Evolutionary conservation across 2,113 vertebrate species (phyloP), one percentile per base, ranked within the genome.

Genomic region (Cricetomys ansorgei): DNA sequence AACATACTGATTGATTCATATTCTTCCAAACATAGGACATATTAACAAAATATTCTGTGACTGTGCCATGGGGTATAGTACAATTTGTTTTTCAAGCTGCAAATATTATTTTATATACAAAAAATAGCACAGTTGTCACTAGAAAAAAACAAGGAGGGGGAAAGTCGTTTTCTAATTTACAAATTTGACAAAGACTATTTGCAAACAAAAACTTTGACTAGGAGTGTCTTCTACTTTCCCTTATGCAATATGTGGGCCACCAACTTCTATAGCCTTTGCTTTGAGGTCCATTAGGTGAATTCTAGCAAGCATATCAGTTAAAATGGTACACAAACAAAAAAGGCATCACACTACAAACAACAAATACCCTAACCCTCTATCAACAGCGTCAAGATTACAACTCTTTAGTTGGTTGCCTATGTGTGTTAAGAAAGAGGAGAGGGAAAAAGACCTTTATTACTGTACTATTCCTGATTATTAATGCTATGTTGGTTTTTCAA

Each of bases 91-190:
- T 99, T 99, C 99, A 99, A 99, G 99, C 99, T 99, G 99, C 98
- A 99, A 99, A 99, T 99, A 99, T 99, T 99, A 98, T n/a, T n/a
- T n/a, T 99, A 99, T 99, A 98, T 99, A 99, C 99, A 99, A 99
- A 99, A 99, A 99, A 99, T 99, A 99, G 98, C 98, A 99, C 98
- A 99, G n/a, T 98, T 98, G 98, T 99, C 99, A 99, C 99, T 99
- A n/a, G 99, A 97, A 98, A 98, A 98, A 99, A 98, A 99, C 99
- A 98, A 98, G 97, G 96, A 94, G 93, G 95, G 95, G 91, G n/a
- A n/a, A n/a, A n/a, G 96, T 98, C 92, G 97, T 99, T 98, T 98
- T 98, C 99, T 99, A 99, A 99, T 99, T 99, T 99, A 99, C 98
- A 99, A 98, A 99, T 98, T 98, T 99, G 99, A 98, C 98, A 98